Conservation (phyloP, 1,140 invertebrate species). For the Rhagoletis pomonella region DNA sequence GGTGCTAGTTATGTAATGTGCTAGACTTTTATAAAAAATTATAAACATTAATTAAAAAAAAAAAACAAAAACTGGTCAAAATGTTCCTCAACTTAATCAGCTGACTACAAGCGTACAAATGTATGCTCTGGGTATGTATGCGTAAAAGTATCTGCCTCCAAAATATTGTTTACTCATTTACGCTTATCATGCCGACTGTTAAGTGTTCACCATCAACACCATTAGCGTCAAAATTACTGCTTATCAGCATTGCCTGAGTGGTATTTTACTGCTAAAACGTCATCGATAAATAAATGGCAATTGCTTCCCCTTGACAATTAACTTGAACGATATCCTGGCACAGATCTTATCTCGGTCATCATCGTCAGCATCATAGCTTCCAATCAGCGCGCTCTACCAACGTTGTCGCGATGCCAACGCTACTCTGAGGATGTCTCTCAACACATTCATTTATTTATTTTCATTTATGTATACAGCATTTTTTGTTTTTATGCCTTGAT, state of each 20-base stretch:
- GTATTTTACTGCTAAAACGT: not conserved
- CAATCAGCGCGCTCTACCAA: not conserved
- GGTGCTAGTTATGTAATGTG: too few species aligned
- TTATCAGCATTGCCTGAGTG: too few species aligned
- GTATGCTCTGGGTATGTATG: too few species aligned
- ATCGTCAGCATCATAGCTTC: not conserved
- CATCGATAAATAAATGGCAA: not conserved
- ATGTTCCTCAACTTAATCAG: too few species aligned
- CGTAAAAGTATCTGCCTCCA: too few species aligned
- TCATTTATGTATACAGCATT: not conserved
- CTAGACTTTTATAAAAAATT: too few species aligned
- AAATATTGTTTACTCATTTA: not conserved
- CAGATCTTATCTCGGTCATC: slow-evolving; percentile 12
- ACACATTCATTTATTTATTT: not conserved
- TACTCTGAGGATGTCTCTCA: not conserved
- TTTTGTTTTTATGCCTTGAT: too few species aligned
- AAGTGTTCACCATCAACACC: not conserved
- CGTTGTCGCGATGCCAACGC: not conserved
- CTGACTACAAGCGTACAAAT: too few species aligned
- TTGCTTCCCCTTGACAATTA: not conserved
- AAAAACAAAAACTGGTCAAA: too few species aligned
- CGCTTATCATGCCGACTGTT: not conserved
- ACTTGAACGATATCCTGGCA: not conserved
- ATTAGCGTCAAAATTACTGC: too few species aligned
- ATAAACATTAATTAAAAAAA: too few species aligned